Percentiles rank a stretch among this genome's conserved stretches.
Conservation (phyloP, 92 coral and sea anemone species). For the Epizoanthus stellaris region DNA sequence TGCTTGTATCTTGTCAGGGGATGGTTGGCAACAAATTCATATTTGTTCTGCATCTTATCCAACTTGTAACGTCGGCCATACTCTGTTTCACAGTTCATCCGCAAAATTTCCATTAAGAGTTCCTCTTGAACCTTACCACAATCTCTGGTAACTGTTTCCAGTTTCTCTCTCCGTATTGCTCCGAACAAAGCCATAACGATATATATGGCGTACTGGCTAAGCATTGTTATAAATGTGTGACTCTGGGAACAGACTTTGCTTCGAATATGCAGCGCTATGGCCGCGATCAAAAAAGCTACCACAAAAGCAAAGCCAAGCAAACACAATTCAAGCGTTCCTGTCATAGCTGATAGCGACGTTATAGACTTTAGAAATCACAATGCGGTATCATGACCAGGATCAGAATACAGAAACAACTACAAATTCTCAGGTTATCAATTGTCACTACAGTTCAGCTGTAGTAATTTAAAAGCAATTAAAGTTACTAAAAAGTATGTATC, state of each 20-base stretch:
- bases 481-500: too few species aligned
- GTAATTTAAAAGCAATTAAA: too few species aligned
- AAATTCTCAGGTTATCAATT: too few species aligned
- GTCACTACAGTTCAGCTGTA: too few species aligned
- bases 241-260: conserved; percentile 17
- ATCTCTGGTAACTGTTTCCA: background rate
- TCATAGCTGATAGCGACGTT: background rate
- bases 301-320: background rate
- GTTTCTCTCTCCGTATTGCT: background rate
- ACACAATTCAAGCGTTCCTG: too few species aligned
- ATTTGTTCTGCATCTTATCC: conserved; percentile 12
- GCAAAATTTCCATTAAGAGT: conserved; percentile 15
- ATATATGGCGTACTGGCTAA: conserved; percentile 9
- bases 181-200: conserved; percentile 11
- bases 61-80: conserved; percentile 3
- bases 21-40: conserved; percentile 19
- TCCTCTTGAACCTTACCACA: conserved; percentile 20
- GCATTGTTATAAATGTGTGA: background rate
- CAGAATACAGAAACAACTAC: too few species aligned
- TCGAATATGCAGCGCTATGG: conserved; percentile 1
- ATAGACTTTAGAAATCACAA: too few species aligned
- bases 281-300: background rate
- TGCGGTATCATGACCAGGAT: too few species aligned
- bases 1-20: conserved; percentile 20
- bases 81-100: conserved; percentile 3